These are phyloP conservation scores for Ophthalmotilapia sp. DNA, from an alignment of 2,113 vertebrate genomes.

Conservation along the genomic window DNA sequence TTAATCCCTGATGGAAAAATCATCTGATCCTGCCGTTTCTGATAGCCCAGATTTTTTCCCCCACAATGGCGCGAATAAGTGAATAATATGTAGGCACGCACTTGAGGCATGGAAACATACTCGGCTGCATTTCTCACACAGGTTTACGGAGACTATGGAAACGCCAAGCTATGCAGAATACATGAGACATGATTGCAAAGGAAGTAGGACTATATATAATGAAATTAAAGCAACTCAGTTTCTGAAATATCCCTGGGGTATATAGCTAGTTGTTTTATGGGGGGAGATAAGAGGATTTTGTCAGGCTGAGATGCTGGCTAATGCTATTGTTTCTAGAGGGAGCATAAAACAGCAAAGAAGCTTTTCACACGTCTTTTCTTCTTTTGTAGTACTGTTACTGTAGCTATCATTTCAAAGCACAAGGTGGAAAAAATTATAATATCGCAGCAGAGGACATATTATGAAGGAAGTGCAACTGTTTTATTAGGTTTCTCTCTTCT, in stretches of 20 bases:
- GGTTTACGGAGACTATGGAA: slow-evolving; percentile 1
- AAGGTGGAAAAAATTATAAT: slow-evolving; percentile 24
- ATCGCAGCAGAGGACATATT: slow-evolving; percentile 3
- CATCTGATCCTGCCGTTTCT: slow-evolving; percentile 3
- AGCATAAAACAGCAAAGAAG: slow-evolving; percentile 59
- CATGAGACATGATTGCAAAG: slow-evolving; percentile 21
- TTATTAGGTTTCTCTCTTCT: neutral
- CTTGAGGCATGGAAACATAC: neutral
- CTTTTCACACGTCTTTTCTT: slow-evolving; percentile 58
- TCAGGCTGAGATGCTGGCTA: slow-evolving; percentile 65
- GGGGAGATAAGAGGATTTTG: slow-evolving; percentile 68
- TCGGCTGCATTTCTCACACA: neutral
- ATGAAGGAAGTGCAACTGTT: neutral
- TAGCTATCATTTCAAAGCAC: slow-evolving; percentile 50
- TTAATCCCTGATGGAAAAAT: slow-evolving; percentile 22
- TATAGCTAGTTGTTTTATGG: slow-evolving; percentile 62
- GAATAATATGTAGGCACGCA: slow-evolving; percentile 5
- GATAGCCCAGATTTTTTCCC: neutral
- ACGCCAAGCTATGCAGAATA: slow-evolving; percentile 50
- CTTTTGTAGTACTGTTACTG: slow-evolving; percentile 45
- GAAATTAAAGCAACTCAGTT: slow-evolving; percentile 61
- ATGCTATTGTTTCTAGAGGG: slow-evolving; percentile 63
- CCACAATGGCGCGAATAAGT: neutral
- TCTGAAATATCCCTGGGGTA: slow-evolving; percentile 55
- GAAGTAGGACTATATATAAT: slow-evolving; percentile 53